Conservation (phyloP, 2,113 vertebrate genomes). For the Pelodiscus sinensis region DNA sequence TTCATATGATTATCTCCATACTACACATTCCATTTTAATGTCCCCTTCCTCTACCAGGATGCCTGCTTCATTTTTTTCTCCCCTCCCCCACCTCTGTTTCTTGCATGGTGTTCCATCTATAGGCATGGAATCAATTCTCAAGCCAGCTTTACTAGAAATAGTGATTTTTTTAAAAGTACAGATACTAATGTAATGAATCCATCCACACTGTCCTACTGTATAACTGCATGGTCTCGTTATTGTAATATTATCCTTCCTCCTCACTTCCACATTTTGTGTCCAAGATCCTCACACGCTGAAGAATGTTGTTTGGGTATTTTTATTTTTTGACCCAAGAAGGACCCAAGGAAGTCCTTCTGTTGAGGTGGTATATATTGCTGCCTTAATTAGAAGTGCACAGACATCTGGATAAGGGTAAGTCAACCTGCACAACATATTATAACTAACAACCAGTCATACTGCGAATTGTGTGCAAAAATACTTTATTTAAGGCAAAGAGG, state of each 20-base stretch:
- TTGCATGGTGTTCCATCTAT: neutral
- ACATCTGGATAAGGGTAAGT: neutral
- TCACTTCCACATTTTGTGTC: neutral
- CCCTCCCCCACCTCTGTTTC: neutral
- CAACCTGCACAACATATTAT: neutral
- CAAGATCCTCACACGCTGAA: neutral
- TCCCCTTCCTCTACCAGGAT: neutral
- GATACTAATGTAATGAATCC: fast-evolving
- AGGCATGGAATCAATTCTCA: neutral
- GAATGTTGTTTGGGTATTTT: neutral
- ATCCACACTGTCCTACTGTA: neutral
- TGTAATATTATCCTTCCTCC: neutral
- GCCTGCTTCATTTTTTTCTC: neutral
- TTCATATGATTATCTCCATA: neutral
- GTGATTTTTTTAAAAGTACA: neutral
- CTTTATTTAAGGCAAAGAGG: neutral
- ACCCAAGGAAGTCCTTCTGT: neutral
- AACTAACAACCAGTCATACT: neutral
- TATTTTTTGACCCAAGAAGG: neutral
- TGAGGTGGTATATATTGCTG: neutral
- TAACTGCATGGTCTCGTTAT: neutral
- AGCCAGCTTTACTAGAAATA: neutral
- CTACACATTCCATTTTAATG: neutral
- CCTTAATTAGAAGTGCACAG: neutral
- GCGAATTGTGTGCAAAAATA: neutral